These are phyloP conservation scores for Psammodynastes pulverulentus DNA, from an alignment of 2,113 vertebrate species.

Conservation along the genomic window DNA sequence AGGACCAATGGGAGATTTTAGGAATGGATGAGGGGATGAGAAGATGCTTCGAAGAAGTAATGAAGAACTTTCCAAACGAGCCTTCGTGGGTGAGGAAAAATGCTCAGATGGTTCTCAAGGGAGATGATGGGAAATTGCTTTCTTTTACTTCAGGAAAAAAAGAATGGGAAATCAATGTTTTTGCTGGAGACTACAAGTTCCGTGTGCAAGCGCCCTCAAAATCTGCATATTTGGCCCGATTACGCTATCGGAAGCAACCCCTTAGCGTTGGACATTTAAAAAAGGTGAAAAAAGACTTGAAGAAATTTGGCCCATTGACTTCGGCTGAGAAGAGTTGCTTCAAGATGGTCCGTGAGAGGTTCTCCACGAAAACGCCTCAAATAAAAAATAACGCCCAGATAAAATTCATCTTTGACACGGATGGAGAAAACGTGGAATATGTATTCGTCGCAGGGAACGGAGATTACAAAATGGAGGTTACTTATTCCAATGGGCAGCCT, in stretches of 20 bases:
- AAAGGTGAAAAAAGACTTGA: background rate
- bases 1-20: background rate
- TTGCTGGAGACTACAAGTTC: background rate
- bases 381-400: background rate
- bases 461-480: background rate
- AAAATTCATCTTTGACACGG: background rate
- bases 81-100: background rate
- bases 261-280: background rate
- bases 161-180: background rate
- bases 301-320: background rate
- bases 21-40: background rate
- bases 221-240: background rate
- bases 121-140: background rate
- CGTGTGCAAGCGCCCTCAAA: background rate
- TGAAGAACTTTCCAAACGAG: background rate
- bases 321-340: background rate
- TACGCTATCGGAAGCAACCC: background rate
- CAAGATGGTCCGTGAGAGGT: background rate
- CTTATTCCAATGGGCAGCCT: background rate
- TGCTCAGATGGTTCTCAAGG: background rate
- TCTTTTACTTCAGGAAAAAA: background rate
- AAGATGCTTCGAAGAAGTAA: background rate
- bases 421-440: background rate
- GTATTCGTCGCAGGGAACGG: background rate
- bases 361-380: background rate